Percentiles rank a stretch among this genome's conserved stretches.
phyloP scores from a whole-genome alignment of 2,797 vertebrate species.

The Muraenolepis orangiensis region DNA sequence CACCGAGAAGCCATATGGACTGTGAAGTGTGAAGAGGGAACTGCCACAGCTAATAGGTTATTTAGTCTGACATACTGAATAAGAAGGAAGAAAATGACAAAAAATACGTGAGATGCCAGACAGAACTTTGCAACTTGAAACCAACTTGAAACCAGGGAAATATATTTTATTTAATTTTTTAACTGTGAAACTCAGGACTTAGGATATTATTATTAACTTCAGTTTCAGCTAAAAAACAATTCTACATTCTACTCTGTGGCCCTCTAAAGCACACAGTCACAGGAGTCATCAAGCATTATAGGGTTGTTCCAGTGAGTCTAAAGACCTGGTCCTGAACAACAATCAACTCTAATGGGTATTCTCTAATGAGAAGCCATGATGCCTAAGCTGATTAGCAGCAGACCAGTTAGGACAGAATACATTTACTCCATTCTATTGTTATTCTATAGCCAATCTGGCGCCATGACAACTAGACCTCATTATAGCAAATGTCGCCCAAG shows the following conservation, averaged over 20 bases:
- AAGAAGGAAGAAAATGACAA: no score
- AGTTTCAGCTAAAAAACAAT: background rate
- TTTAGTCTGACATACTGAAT: no score
- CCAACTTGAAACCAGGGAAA: no score
- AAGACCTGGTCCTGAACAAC: background rate
- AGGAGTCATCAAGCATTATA: background rate
- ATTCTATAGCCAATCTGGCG: background rate
- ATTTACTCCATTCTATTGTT: background rate
- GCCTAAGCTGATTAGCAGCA: background rate
- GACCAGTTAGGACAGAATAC: background rate
- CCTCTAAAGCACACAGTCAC: background rate
- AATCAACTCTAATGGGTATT: background rate
- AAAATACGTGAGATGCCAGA: no score
- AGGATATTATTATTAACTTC: background rate
- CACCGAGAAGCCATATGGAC: slow-evolving; percentile 15
- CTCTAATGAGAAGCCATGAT: background rate
- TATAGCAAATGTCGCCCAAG: background rate
- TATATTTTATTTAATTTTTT: no score
- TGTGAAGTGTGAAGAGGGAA: slow-evolving; percentile 6
- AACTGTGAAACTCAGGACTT: no score
- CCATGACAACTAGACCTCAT: background rate
- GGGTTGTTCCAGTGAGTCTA: background rate
- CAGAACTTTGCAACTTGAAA: no score
- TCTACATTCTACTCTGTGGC: no score
- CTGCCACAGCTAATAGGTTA: no score